phyloP scores from a whole-genome alignment of 2,888 invertebrate species.

The Erebia epiphron region DNA sequence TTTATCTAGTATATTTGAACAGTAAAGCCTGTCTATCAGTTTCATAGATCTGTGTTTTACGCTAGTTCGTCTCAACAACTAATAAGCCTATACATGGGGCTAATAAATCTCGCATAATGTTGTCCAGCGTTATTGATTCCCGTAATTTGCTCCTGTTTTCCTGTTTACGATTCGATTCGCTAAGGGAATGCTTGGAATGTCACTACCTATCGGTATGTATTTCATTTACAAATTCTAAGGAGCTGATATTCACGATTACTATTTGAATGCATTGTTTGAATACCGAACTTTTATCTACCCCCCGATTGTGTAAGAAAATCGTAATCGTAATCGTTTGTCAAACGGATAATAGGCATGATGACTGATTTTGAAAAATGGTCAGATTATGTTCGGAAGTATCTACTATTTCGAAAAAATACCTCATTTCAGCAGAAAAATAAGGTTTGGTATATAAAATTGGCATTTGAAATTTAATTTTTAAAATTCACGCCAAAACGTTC shows the following conservation, averaged over 20 bases:
- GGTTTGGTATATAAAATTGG: no score
- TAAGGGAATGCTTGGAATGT: conserved; percentile 25
- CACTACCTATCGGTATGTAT: neutral
- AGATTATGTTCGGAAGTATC: no score
- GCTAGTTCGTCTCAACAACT: conserved; percentile 58
- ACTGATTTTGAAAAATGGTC: no score
- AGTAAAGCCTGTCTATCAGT: conserved; percentile 21
- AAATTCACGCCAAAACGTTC: no score
- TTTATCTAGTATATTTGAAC: neutral
- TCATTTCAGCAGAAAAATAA: no score
- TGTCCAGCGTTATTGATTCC: conserved; percentile 71
- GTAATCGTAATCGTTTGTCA: no score
- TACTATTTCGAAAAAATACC: no score
- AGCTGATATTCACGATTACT: neutral
- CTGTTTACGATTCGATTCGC: conserved; percentile 47
- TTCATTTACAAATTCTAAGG: neutral
- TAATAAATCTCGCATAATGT: conserved; percentile 77
- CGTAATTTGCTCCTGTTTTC: conserved; percentile 60
- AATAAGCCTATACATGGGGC: conserved; percentile 65
- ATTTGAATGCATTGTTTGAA: no score
- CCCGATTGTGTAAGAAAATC: no score
- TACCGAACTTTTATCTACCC: no score
- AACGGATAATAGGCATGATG: no score
- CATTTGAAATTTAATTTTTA: no score
- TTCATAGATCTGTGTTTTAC: conserved; percentile 50